Percentiles rank a stretch among this genome's conserved stretches.
Evolutionary conservation across 2,797 vertebrate species (phyloP).

Genomic region (Apogon talboti): DNA sequence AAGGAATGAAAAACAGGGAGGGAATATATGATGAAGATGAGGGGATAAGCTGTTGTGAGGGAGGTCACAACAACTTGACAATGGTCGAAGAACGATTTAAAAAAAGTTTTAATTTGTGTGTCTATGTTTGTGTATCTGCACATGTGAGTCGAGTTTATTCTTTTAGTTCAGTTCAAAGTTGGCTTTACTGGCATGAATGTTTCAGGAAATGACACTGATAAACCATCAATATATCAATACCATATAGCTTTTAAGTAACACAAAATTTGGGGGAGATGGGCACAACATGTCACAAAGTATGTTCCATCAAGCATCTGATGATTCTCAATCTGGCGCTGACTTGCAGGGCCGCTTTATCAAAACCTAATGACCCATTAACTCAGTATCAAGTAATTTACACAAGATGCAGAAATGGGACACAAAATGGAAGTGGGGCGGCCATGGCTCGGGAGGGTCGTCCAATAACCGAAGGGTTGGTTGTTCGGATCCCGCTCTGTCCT

Average conservation of each 20-base stretch:
- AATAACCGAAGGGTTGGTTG: too few relatives aligned
- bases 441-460: too few relatives aligned
- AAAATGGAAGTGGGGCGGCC: too few relatives aligned
- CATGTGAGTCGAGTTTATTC: too few relatives aligned
- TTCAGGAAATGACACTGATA: too few relatives aligned
- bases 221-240: too few relatives aligned
- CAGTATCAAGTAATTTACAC: background rate
- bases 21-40: constrained; percentile 34
- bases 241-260: background rate
- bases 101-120: constrained; percentile 11
- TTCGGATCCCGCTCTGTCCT: too few relatives aligned
- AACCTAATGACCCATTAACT: constrained; percentile 2
- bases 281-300: background rate
- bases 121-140: background rate
- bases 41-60: constrained; percentile 10
- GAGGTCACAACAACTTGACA: constrained; percentile 6
- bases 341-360: constrained; percentile 5
- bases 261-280: background rate
- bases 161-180: too few relatives aligned
- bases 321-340: background rate
- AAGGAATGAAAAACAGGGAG: constrained; percentile 9
- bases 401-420: constrained; percentile 8
- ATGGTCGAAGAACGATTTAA: constrained; percentile 3
- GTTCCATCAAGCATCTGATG: background rate
- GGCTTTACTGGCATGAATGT: too few relatives aligned